Evolutionary conservation across 2,113 vertebrate genomes (phyloP).

Genomic region (Hippocampus comes): DNA sequence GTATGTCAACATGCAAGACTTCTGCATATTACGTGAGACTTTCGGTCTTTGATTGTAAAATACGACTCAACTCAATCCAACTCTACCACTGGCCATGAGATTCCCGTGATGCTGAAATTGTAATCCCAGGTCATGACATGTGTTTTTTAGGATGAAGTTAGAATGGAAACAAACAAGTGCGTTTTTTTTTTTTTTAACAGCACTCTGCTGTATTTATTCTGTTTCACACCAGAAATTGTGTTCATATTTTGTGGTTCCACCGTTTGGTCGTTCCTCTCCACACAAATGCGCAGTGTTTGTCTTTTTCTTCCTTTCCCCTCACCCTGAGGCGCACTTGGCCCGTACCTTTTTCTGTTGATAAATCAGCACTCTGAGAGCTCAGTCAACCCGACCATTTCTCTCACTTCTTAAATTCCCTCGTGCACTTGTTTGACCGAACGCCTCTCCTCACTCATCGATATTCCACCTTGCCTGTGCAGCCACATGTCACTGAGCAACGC

Average conservation of each 20-base stretch:
- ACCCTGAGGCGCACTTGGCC: not conserved
- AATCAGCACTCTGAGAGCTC: conserved; percentile 6
- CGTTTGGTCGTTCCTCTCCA: not conserved
- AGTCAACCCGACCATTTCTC: conserved; percentile 11
- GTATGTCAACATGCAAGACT: too few species aligned
- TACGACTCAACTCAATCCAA: too few species aligned
- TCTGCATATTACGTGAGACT: too few species aligned
- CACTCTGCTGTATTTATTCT: too few species aligned
- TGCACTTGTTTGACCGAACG: conserved; percentile 33
- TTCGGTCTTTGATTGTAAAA: too few species aligned
- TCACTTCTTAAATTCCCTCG: conserved; percentile 3
- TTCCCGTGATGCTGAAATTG: too few species aligned
- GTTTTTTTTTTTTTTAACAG: too few species aligned
- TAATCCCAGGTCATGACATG: too few species aligned
- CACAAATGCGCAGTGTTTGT: not conserved
- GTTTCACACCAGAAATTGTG: not conserved
- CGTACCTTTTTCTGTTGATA: not conserved
- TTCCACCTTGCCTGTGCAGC: conserved; percentile 29
- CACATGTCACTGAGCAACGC: conserved; percentile 25
- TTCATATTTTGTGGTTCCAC: not conserved
- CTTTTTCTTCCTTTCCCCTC: conserved; percentile 3
- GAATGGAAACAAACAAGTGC: too few species aligned
- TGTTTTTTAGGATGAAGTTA: too few species aligned
- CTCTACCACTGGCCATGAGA: too few species aligned
- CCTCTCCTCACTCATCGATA: conserved; percentile 44